Percentiles rank a stretch among this genome's conserved stretches.
phyloP scores from a whole-genome alignment of 2,113 vertebrate species.

The Hipposideros armiger region DNA sequence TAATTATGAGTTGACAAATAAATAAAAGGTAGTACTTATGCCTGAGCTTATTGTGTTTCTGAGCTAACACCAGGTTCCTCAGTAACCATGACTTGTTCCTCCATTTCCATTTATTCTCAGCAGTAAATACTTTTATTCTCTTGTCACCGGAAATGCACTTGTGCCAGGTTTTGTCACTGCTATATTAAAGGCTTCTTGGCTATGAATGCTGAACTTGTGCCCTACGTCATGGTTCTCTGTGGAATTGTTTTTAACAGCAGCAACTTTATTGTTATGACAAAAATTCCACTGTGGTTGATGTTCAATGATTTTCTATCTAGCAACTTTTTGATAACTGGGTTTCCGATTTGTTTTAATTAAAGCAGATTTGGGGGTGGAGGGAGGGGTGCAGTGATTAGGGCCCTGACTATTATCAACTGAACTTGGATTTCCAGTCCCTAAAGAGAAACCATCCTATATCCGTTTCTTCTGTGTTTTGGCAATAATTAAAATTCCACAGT shows the following conservation, averaged over 20 bases:
- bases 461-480: conserved; percentile 66
- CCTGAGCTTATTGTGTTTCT: conserved; percentile 71
- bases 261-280: conserved; percentile 62
- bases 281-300: conserved; percentile 7
- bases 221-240: conserved; percentile 40
- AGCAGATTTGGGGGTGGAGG: neutral
- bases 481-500: conserved; percentile 68
- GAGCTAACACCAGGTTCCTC: conserved; percentile 65
- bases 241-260: conserved; percentile 60
- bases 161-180: conserved; percentile 56
- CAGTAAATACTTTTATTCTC: conserved; percentile 43
- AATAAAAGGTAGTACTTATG: conserved; percentile 73
- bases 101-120: conserved; percentile 37
- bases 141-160: conserved; percentile 41
- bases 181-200: conserved; percentile 66
- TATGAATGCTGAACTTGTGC: conserved; percentile 39
- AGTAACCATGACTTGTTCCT: neutral
- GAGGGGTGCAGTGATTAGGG: neutral
- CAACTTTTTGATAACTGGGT: conserved; percentile 60
- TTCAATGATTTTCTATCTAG: conserved; percentile 20
- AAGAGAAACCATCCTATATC: conserved; percentile 12
- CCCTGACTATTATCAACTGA: conserved; percentile 63
- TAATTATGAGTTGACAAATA: conserved; percentile 72
- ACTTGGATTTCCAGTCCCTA: conserved; percentile 50
- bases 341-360: conserved; percentile 72